Percentiles rank a stretch among this genome's conserved stretches.
phyloP scores from a whole-genome alignment of 1,140 invertebrate genomes.

The Eciton burchellii region DNA sequence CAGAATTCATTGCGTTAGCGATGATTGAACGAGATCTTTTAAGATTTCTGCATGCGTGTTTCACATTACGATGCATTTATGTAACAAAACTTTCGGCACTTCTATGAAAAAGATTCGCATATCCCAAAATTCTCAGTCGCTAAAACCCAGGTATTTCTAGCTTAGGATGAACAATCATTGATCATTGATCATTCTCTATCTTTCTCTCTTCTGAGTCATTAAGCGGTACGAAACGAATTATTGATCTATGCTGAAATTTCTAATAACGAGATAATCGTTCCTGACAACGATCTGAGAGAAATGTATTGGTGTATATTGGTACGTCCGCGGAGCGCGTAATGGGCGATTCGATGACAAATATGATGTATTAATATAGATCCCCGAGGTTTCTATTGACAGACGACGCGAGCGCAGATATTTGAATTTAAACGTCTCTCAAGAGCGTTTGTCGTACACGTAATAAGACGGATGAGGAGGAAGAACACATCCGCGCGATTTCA shows the following conservation, averaged over 20 bases:
- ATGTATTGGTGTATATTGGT: constrained; percentile 52
- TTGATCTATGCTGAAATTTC: constrained; percentile 31
- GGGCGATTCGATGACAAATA: constrained; percentile 30
- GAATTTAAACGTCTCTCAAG: constrained; percentile 39
- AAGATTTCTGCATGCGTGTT: constrained; percentile 6
- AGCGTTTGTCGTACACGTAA: background rate
- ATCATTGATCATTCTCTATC: background rate
- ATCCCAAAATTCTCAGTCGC: background rate
- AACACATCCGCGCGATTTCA: too few species aligned
- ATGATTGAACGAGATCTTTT: too few species aligned
- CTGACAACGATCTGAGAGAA: too few species aligned
- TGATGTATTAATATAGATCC: constrained; percentile 51
- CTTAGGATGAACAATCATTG: background rate
- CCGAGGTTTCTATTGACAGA: constrained; percentile 38
- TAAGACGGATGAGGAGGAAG: too few species aligned
- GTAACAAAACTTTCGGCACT: background rate
- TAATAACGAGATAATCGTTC: background rate
- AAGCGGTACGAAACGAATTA: constrained; percentile 20
- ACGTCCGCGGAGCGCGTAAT: constrained; percentile 6
- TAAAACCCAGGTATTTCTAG: background rate
- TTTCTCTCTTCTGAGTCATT: constrained; percentile 11
- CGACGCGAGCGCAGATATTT: constrained; percentile 19
- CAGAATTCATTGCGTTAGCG: too few species aligned
- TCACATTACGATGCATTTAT: background rate
- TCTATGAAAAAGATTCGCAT: background rate